phyloP scores from a whole-genome alignment of 2,888 invertebrate genomes.

The Sarcophaga variegata region DNA sequence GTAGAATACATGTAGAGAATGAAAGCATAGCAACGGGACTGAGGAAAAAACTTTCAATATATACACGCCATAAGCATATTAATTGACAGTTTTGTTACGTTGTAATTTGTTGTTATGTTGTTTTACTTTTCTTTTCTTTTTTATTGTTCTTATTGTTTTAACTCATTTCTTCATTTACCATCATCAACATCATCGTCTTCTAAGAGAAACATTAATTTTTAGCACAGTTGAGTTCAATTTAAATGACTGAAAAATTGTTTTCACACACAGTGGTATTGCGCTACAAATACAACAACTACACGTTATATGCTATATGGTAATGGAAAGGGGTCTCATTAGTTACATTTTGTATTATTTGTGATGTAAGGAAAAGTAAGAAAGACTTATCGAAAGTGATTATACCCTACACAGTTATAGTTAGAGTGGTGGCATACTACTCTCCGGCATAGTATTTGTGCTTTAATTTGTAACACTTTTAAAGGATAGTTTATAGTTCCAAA shows the following conservation, averaged over 20 bases:
- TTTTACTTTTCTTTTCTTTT: neutral
- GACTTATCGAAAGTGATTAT: neutral
- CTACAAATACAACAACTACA: neutral
- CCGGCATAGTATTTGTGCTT: too few relatives aligned
- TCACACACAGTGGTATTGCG: neutral
- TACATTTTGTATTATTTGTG: neutral
- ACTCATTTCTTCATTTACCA: neutral
- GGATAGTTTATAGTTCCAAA: too few relatives aligned
- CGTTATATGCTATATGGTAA: neutral
- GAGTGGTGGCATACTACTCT: too few relatives aligned
- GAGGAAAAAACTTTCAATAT: constrained; percentile 37
- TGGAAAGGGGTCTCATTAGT: neutral
- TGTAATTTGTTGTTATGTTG: constrained; percentile 42
- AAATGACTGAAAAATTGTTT: neutral
- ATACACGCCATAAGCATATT: constrained; percentile 69
- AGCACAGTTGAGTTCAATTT: constrained; percentile 45
- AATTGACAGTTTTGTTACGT: constrained; percentile 64
- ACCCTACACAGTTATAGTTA: too few relatives aligned
- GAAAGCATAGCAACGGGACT: neutral
- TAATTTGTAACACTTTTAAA: too few relatives aligned
- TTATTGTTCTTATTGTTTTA: neutral
- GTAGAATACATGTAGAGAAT: neutral
- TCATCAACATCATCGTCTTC: neutral
- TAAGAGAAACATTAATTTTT: constrained; percentile 42
- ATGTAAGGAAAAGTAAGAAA: too few relatives aligned